These are phyloP conservation scores for Rhagonycha lutea DNA, from an alignment of 2,888 invertebrate species.

Conservation along the genomic window DNA sequence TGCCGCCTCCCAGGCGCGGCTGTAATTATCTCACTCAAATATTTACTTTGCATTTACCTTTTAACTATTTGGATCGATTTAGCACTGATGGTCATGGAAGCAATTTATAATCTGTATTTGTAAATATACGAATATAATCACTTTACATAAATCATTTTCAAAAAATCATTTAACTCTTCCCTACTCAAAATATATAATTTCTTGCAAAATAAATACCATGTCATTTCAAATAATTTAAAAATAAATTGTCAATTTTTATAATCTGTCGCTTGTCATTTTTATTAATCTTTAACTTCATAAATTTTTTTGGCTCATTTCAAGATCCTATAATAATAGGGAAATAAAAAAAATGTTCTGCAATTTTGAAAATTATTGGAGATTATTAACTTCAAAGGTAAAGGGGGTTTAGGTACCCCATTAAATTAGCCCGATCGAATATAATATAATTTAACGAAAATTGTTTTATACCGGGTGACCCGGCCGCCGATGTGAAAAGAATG, in stretches of 20 bases:
- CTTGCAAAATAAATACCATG: background rate
- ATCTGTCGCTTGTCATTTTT: background rate
- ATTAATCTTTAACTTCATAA: no score
- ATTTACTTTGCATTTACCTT: constrained; percentile 55
- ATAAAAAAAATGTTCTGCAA: no score
- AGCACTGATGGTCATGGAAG: constrained; percentile 11
- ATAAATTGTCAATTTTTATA: background rate
- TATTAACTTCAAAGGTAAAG: no score
- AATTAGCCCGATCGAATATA: no score
- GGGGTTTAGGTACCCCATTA: no score
- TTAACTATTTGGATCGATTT: constrained; percentile 49
- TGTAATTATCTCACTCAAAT: constrained; percentile 55
- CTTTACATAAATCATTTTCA: background rate
- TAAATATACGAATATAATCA: constrained; percentile 1
- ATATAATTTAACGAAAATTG: no score
- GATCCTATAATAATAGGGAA: no score
- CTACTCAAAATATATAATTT: background rate
- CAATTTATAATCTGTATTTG: constrained; percentile 14
- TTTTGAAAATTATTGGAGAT: no score
- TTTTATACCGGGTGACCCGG: no score
- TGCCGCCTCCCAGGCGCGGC: constrained; percentile 52
- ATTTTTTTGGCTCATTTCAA: no score
- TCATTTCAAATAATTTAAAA: background rate
- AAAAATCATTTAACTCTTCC: background rate
- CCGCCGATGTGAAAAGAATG: no score